Conservation (phyloP, 2,797 vertebrate species). For the Carapus acus region DNA sequence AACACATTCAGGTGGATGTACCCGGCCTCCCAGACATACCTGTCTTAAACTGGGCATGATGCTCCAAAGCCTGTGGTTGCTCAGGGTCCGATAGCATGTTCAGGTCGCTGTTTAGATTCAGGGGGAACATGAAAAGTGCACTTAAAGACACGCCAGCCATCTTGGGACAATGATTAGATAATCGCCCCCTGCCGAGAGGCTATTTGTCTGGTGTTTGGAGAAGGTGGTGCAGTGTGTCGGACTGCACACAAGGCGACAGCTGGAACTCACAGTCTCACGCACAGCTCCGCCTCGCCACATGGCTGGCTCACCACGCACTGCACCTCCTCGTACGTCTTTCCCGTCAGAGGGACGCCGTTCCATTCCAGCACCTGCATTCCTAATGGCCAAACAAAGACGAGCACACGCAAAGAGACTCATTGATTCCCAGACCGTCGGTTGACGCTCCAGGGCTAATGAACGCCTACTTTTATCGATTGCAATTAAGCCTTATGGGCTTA, state of each 20-base stretch:
- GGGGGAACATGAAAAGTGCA: conserved; percentile 45
- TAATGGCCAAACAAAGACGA: conserved; percentile 47
- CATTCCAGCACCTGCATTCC: conserved; percentile 99
- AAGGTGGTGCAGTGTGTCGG: conserved; percentile 63
- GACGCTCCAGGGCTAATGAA: background rate
- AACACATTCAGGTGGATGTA: conserved; percentile 25
- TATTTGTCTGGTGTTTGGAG: conserved; percentile 39
- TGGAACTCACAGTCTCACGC: conserved; percentile 98
- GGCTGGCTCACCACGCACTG: conserved; percentile 87
- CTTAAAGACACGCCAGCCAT: conserved; percentile 34
- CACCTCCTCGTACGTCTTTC: conserved; percentile 97
- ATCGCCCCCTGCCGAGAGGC: conserved; percentile 25
- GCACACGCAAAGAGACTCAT: conserved; percentile 2
- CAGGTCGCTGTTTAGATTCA: conserved; percentile 82
- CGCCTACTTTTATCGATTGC: conserved; percentile 6
- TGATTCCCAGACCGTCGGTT: conserved; percentile 15
- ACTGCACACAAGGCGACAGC: conserved; percentile 76
- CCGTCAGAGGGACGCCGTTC: conserved; percentile 88
- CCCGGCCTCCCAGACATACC: conserved; percentile 71
- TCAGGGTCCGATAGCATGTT: conserved; percentile 94
- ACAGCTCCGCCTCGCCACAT: conserved; percentile 96
- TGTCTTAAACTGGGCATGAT: conserved; percentile 83
- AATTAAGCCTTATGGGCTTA: background rate
- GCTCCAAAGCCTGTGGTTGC: conserved; percentile 86
- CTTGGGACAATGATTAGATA: no score